A percentile compares a stretch with the other conserved stretches of the same genome.
Conservation (phyloP, 2,888 invertebrate species). For the Plebejus melissa region DNA sequence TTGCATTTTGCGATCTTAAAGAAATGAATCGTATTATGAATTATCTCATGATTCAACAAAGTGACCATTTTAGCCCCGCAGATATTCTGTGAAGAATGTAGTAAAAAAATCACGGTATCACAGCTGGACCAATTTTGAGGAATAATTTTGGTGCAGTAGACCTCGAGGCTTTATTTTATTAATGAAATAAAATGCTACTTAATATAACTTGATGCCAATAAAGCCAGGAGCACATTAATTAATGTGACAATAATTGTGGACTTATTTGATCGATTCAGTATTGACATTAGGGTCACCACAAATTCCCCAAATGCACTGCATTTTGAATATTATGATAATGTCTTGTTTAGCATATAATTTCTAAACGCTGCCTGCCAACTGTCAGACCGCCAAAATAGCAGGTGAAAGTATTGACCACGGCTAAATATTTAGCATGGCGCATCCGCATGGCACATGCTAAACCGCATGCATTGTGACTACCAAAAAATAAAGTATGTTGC, state of each 20-base stretch:
- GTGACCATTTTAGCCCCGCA: no score
- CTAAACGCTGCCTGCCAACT: slow-evolving; percentile 38
- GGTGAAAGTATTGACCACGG: slow-evolving; percentile 42
- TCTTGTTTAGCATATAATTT: slow-evolving; percentile 34
- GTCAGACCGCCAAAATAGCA: slow-evolving; percentile 35
- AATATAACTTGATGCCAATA: no score
- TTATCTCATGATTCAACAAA: no score
- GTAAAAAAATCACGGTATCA: no score
- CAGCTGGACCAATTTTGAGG: no score
- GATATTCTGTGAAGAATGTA: no score
- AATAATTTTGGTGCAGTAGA: no score
- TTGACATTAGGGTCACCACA: background rate
- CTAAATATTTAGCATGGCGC: slow-evolving; percentile 37
- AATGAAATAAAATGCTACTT: no score
- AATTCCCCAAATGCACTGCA: background rate
- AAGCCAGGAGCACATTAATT: no score
- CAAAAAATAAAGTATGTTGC: background rate
- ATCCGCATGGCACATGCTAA: slow-evolving; percentile 36
- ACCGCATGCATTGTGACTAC: slow-evolving; percentile 35
- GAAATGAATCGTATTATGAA: no score
- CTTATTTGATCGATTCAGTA: background rate
- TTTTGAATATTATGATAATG: slow-evolving; percentile 27
- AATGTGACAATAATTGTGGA: background rate
- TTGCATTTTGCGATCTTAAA: no score
- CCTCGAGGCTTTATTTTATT: no score